Evolutionary conservation across 2,113 vertebrate species (phyloP).

Genomic region (Paraplagusia blochii): DNA sequence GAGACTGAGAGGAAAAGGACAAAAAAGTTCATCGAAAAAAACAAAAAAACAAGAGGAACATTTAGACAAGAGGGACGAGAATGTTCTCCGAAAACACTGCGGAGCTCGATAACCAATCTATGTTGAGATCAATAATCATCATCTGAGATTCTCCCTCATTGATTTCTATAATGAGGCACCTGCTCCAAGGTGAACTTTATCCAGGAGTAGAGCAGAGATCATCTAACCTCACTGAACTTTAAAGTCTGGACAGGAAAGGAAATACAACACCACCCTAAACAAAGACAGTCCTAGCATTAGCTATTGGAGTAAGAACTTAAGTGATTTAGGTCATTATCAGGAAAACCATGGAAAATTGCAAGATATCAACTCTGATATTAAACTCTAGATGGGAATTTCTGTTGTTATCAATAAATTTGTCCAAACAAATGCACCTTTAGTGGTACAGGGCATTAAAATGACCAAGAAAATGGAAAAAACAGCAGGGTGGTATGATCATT

Average conservation of each 20-base stretch:
- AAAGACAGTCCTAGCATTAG: slow-evolving; percentile 32
- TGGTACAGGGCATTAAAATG: too few species aligned
- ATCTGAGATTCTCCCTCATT: slow-evolving; percentile 37
- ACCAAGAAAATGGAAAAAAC: too few species aligned
- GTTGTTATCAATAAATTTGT: too few species aligned
- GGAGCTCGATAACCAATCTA: slow-evolving; percentile 48
- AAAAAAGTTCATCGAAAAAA: background rate
- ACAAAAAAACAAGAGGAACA: slow-evolving; percentile 12
- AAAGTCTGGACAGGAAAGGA: slow-evolving; percentile 36
- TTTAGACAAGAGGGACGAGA: background rate
- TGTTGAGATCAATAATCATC: slow-evolving; percentile 58
- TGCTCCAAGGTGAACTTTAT: slow-evolving; percentile 51
- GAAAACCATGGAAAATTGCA: too few species aligned
- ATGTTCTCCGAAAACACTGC: background rate
- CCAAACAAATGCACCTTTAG: too few species aligned
- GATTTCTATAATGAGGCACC: slow-evolving; percentile 45
- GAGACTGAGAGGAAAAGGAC: slow-evolving; percentile 70
- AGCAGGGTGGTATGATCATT: too few species aligned
- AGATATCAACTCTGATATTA: too few species aligned
- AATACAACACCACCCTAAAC: slow-evolving; percentile 48
- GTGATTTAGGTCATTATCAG: background rate
- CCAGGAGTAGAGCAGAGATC: slow-evolving; percentile 42
- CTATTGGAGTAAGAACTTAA: background rate
- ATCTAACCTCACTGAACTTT: slow-evolving; percentile 51
- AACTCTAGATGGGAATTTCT: too few species aligned